Base-by-base conservation (phyloP, 1,140 invertebrate genomes). In the Magallana angulata region DNA sequence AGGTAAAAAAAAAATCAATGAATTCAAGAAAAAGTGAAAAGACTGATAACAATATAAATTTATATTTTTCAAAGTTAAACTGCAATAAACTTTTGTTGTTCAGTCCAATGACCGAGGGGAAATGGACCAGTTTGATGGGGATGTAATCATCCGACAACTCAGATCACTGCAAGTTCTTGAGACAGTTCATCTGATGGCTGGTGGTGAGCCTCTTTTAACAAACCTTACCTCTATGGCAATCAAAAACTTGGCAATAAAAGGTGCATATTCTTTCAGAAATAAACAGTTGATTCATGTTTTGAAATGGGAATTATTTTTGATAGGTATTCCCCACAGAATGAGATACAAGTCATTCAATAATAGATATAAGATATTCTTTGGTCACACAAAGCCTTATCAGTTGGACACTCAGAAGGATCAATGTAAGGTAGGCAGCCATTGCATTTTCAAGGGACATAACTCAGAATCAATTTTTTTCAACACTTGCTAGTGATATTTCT, bases 111-210 rank as follows among this genome's bases (percentile, higher is more conserved):
- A 91, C 59, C 57, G 85, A 5, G 86, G 84, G 95, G 92, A 95
- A 86, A 96, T 97, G 8, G 96, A 97, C 92, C 96, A 96, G 89
- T 98, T 98, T 92, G 98, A 98, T 92, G 96, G 97, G 59, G 95
- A 96, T 18, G 96, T 97, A 1, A 97, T 98, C 16, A 97, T 98
- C 92, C 96, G 96, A 90, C 97, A 99, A 96, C 97, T 99, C 87
- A 96, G 98, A 57, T 97, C 98, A 1, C 95, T 99, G 57, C 98
- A 99, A 95, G 97, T 98, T n/a, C 95, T 98, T 30, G 98, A 99
- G 95, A 99, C 98, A 56, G 98, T 98, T 18, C 98, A 98, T 94
- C 95, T 99, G 57, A 99, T 99, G 98, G 98, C 98, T 7, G 94
- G 94, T 90, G 94, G 93, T 94, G 90, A 86, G 36, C 36, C 36